Evolutionary conservation across 2,113 vertebrate species (phyloP), one percentile per base, ranked within the genome.

Genomic region (Serinus canaria): DNA sequence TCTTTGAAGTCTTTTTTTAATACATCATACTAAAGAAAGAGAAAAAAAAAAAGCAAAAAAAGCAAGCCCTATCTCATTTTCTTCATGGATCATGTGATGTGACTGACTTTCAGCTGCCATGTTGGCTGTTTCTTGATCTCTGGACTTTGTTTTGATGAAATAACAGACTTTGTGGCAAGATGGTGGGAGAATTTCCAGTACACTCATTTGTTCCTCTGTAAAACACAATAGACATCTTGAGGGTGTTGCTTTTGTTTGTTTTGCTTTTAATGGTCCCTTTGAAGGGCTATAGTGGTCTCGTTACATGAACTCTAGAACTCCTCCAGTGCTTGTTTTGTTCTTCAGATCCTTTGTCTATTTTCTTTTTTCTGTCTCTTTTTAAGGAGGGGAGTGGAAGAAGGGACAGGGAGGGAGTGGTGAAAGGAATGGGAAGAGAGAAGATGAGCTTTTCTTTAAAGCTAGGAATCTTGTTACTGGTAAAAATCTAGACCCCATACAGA

Each of bases 161-260:
- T 83, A 86, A 76, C 68, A 95, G 79, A n/a, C 88, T 79, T 73
- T 63, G 85, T 97, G 92, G 75, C 87, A 80, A 80, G 52, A 86
- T 88, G 92, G 82, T 90, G 93, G 72, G 85, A 96, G 93, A 87
- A 83, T 87, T 96, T 96, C 88, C 93, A 96, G 93, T 83, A 76
- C 88, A 39, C 56, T 89, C 77, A 87, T 96, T 95, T 13, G 8
- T 96, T 96, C 83, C 64, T 92, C 79, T 95, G 76, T 91, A 86
- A 89, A 95, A 95, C 81, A 95, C 93, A 97, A 96, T 94, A 93
- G 93, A 75, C 83, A 47, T 96, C 85, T 95, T 78, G 86, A 97
- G 94, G 60, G 80, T 90, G 77, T 93, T 97, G 94, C 89, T 94
- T 84, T 95, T 90, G 87, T 94, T 96, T 96, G 85, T 93, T 96